These are phyloP conservation scores for Platycercus adscitus DNA, from an alignment of 2,113 vertebrate species.

Conservation along the genomic window DNA sequence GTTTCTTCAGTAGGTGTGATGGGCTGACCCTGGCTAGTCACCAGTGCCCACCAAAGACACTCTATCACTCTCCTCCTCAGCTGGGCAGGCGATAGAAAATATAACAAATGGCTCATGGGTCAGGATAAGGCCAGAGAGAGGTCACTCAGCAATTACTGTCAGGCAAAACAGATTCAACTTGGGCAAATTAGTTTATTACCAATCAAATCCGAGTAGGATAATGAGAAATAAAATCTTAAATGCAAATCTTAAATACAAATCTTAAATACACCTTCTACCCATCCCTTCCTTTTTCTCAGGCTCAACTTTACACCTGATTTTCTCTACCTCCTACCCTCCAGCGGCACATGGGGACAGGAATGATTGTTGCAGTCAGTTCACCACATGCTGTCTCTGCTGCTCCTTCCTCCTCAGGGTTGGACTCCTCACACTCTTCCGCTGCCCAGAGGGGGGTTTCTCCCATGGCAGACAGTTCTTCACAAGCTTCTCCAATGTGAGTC, in stretches of 20 bases:
- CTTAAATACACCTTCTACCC: background rate
- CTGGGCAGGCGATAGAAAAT: background rate
- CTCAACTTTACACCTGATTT: background rate
- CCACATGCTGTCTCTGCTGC: background rate
- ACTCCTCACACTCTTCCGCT: background rate
- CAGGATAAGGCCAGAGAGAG: background rate
- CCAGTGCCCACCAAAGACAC: background rate
- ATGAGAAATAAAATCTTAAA: background rate
- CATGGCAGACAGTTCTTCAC: background rate
- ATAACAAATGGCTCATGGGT: background rate
- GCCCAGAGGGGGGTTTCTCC: background rate
- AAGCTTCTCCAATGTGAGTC: background rate
- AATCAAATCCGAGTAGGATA: background rate
- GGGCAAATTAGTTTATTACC: background rate
- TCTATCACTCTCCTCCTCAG: background rate
- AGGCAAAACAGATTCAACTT: background rate
- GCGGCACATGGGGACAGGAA: background rate
- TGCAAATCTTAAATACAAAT: background rate
- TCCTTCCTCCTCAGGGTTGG: background rate
- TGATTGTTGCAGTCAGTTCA: background rate
- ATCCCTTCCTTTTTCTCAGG: background rate
- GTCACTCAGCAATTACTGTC: background rate
- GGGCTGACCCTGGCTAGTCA: background rate
- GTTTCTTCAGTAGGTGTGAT: background rate
- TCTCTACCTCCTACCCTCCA: background rate